Evolutionary conservation across 2,888 invertebrate genomes (phyloP).

Genomic region (Oscheius sp.): DNA sequence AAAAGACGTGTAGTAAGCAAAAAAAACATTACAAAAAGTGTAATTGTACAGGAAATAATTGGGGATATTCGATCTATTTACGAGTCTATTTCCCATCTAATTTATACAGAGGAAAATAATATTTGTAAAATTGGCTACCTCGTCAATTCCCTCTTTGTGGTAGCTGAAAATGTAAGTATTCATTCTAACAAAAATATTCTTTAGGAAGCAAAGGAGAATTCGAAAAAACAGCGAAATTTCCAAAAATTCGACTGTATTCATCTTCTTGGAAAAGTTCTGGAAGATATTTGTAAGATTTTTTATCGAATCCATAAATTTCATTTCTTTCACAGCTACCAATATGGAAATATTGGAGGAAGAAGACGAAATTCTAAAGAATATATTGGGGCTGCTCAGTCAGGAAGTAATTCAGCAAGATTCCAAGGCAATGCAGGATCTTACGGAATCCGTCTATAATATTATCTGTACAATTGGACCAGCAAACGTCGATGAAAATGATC

Average conservation of each 20-base stretch:
- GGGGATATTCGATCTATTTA: neutral
- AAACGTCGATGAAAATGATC: neutral
- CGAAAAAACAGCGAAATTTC: neutral
- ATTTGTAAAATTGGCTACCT: neutral
- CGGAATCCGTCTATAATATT: neutral
- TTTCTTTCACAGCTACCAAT: neutral
- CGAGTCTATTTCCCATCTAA: neutral
- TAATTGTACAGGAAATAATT: neutral
- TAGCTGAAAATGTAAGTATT: neutral
- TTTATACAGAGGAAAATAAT: neutral
- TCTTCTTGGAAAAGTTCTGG: neutral
- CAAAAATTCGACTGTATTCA: neutral
- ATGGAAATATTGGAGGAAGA: constrained; percentile 10
- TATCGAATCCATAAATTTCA: neutral
- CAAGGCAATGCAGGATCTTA: neutral
- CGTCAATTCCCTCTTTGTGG: neutral
- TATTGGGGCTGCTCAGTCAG: neutral
- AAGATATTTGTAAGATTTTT: constrained; percentile 1
- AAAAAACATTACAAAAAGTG: neutral
- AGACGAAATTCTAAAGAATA: neutral
- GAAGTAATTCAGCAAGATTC: neutral
- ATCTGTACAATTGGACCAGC: neutral
- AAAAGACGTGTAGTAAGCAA: neutral
- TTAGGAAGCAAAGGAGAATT: constrained; percentile 16
- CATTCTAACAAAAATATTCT: neutral